Conservation (phyloP, 37 sponge, comb jelly and placozoan species). For the Ephydatia muelleri region DNA sequence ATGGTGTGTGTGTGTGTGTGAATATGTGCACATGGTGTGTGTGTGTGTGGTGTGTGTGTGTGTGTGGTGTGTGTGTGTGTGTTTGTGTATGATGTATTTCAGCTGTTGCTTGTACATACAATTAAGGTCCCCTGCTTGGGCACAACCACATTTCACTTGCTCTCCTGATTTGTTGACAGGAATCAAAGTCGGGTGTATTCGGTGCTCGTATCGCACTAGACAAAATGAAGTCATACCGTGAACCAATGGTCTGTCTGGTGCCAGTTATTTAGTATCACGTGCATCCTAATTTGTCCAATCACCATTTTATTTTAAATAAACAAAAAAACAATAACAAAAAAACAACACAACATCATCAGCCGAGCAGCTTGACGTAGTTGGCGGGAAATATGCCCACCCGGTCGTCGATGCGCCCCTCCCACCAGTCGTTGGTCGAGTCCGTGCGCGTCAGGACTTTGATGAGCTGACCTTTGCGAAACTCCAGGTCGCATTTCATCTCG, state of each 20-base stretch:
- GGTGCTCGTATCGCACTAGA: neutral
- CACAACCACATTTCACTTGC: neutral
- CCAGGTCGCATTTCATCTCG: constrained; percentile 88
- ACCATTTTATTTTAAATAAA: no score
- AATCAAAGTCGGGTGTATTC: neutral
- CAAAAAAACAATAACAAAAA: neutral
- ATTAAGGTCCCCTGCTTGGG: no score
- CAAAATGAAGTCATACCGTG: neutral
- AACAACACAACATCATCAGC: neutral
- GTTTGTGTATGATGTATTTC: no score
- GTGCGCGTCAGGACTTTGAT: constrained; percentile 86
- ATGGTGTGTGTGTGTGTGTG: constrained; percentile 5
- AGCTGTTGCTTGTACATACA: no score
- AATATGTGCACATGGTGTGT: neutral
- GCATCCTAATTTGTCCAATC: no score
- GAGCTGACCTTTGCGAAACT: constrained; percentile 86
- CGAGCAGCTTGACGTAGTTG: constrained; percentile 84
- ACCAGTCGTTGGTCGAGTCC: constrained; percentile 83
- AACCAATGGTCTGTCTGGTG: no score
- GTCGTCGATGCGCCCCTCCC: constrained; percentile 92
- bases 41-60: no score
- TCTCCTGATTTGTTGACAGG: neutral
- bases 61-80: neutral
- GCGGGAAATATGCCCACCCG: constrained; percentile 95
- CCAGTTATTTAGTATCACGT: no score